Conservation (phyloP, 2,888 invertebrate species). For the Altica lythri region DNA sequence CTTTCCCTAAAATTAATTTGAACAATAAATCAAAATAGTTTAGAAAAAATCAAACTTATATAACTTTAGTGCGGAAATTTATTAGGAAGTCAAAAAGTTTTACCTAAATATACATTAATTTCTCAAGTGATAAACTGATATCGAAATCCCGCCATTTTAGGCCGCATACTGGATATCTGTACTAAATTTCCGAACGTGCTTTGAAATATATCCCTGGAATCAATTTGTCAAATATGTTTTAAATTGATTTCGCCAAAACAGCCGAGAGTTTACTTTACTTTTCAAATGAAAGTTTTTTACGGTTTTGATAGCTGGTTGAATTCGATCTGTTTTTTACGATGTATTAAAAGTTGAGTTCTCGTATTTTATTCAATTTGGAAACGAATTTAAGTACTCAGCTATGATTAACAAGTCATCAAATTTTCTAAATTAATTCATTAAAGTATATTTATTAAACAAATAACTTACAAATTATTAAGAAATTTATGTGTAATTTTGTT, state of each 20-base stretch:
- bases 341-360: not conserved
- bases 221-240: constrained; percentile 25
- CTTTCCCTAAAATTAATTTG: not conserved
- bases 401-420: not conserved
- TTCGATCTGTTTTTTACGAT: constrained; percentile 19
- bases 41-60: not conserved
- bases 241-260: constrained; percentile 16
- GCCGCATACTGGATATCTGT: constrained; percentile 10
- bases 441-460: too few relatives aligned
- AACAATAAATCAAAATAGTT: not conserved
- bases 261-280: constrained; percentile 19
- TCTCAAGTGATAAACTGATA: constrained; percentile 20
- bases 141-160: constrained; percentile 15
- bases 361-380: constrained; percentile 7
- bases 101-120: constrained; percentile 23
- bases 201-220: constrained; percentile 25
- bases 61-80: constrained; percentile 9
- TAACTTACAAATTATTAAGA: too few relatives aligned
- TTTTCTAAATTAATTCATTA: too few relatives aligned
- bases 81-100: constrained; percentile 12
- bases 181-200: constrained; percentile 25
- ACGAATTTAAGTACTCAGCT: not conserved
- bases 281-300: constrained; percentile 22
- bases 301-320: constrained; percentile 12
- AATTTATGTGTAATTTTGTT: too few relatives aligned